Evolutionary conservation across 2,113 vertebrate species (phyloP), one percentile per base, ranked within the genome.

Genomic region (Gallinago jamesoni): DNA sequence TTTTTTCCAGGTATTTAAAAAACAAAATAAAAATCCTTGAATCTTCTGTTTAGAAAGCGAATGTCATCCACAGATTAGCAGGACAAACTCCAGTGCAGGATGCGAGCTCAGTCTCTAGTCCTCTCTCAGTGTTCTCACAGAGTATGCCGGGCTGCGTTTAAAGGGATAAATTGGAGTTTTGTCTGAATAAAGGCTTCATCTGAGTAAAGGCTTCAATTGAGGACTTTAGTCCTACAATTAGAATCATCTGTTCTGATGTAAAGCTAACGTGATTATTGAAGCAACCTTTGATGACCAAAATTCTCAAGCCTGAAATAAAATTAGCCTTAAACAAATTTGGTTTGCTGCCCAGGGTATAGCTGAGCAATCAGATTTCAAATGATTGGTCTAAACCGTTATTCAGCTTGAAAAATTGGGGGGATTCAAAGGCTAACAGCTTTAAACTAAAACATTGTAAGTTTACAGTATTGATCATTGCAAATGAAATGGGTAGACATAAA

Each of bases 331-430:
- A 91, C n/a, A 93, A 85, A 94, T 92, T 73, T 76, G 22, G 28
- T 94, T 95, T 95, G 9, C 57, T 94, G 69, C 45, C 64, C 39
- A 48, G 27, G 30, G 82, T 83, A 68, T 48, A 93, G 62, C 45
- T 89, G 48, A 93, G 56, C 79, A 97, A 89, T 95, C 21, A 14
- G 39, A 94, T 96, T 93, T 94, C 60, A 90, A 93, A 84, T 90
- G 56, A 81, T 89, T 84, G 19, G 39, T 87, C 62, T 96, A 56
- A 93, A 43, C 5, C 15, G 89, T 89, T 84, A 94, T 55, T 72
- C 53, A 87, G 25, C 66, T 76, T 95, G 62, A 96, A 96, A 84
- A 92, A 93, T 9, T 77, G 69, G 76, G 76, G 45, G 48, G 23
- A 94, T 82, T 92, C 87, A 69, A 87, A 95, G 74, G 73, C 86